phyloP scores from a whole-genome alignment of 1,140 invertebrate genomes.

The Scaptomyza graminum region DNA sequence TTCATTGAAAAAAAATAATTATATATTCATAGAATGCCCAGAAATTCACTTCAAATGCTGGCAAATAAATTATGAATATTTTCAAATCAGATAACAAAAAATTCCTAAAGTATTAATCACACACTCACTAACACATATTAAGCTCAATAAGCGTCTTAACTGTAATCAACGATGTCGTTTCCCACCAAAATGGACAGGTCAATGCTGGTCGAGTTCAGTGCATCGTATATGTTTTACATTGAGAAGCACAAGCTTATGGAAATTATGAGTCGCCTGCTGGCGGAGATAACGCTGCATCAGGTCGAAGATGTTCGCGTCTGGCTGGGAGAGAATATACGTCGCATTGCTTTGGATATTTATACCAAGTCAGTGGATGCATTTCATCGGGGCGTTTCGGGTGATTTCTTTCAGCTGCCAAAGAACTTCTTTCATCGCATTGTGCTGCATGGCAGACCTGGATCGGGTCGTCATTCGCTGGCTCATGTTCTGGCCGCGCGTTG shows the following conservation, averaged over 20 bases:
- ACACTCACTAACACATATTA: neutral
- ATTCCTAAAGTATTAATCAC: too few species aligned
- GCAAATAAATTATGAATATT: too few species aligned
- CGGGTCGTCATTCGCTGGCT: conserved; percentile 66
- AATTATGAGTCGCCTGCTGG: conserved; percentile 66
- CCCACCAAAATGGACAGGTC: conserved; percentile 49
- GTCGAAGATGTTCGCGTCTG: conserved; percentile 58
- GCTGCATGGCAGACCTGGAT: conserved; percentile 64
- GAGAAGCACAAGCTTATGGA: conserved; percentile 78
- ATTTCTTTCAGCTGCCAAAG: conserved; percentile 62
- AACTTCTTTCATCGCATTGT: conserved; percentile 68
- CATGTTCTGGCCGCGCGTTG: conserved; percentile 59
- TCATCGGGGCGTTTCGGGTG: conserved; percentile 33
- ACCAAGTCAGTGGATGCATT: conserved; percentile 60
- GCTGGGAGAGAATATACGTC: conserved; percentile 63
- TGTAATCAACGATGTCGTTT: conserved; percentile 37
- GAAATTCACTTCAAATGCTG: too few species aligned
- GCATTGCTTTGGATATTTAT: conserved; percentile 63
- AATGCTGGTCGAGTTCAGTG: conserved; percentile 56
- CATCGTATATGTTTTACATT: conserved; percentile 68
- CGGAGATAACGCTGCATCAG: conserved; percentile 46
- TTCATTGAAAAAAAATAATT: too few species aligned
- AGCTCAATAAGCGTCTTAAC: neutral
- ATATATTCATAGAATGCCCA: too few species aligned
- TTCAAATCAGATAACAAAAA: too few species aligned